These are phyloP conservation scores for Trogon melanurus DNA, from an alignment of 2,113 vertebrate species.

Conservation along the genomic window DNA sequence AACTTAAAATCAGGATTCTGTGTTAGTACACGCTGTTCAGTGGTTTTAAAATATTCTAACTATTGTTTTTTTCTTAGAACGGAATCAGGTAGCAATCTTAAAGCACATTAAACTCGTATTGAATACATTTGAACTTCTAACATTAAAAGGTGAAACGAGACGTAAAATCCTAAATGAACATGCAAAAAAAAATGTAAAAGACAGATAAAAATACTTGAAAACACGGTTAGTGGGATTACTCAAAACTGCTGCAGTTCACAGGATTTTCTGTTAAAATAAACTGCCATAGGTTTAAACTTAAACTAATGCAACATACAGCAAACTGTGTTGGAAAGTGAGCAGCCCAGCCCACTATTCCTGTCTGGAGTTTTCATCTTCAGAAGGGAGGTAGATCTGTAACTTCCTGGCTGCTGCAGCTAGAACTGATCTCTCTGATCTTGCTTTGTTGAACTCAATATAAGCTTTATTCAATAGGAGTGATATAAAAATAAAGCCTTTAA, in stretches of 20 bases:
- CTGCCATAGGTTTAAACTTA: background rate
- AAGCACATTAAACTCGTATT: background rate
- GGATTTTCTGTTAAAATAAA: slow-evolving; percentile 3
- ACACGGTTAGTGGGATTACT: background rate
- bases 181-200: background rate
- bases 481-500: background rate
- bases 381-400: background rate
- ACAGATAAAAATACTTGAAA: background rate
- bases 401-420: background rate
- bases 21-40: background rate
- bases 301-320: background rate
- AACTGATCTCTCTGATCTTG: background rate
- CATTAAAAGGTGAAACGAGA: background rate
- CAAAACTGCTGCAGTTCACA: background rate
- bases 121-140: background rate
- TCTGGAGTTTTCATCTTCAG: background rate
- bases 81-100: background rate
- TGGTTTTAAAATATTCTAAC: background rate
- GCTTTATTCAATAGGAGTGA: background rate
- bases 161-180: background rate
- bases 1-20: background rate
- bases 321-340: background rate
- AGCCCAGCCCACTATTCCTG: background rate
- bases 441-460: background rate
- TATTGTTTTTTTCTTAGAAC: background rate